These are phyloP conservation scores for Oophaga pumilio DNA, from an alignment of 2,113 vertebrate species.

Conservation along the genomic window DNA sequence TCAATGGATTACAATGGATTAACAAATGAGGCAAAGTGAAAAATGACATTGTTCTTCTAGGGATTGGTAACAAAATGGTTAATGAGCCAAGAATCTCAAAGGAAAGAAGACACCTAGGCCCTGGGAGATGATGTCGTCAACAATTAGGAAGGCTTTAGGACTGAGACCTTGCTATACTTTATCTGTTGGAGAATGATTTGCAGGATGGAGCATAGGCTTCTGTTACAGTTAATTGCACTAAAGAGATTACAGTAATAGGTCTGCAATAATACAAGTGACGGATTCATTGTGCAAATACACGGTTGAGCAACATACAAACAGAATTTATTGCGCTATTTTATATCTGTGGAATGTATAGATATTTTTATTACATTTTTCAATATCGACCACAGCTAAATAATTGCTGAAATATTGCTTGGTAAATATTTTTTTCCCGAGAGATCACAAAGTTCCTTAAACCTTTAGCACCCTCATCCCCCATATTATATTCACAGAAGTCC, in stretches of 20 bases:
- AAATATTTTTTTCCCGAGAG: too few relatives aligned
- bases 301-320: not conserved
- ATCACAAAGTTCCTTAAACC: not conserved
- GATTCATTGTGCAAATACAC: not conserved
- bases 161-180: not conserved
- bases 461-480: not conserved
- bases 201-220: slow-evolving; percentile 4
- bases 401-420: not conserved
- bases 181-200: slow-evolving; percentile 18
- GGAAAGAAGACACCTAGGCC: not conserved
- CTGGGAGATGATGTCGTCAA: not conserved
- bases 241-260: slow-evolving; percentile 30
- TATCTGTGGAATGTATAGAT: not conserved
- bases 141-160: not conserved
- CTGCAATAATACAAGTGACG: not conserved
- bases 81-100: not conserved
- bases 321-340: not conserved
- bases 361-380: too few relatives aligned
- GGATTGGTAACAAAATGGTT: not conserved
- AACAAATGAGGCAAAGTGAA: not conserved
- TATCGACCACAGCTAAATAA: not conserved
- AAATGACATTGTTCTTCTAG: not conserved
- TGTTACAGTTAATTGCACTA: slow-evolving; percentile 14
- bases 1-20: not conserved
- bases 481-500: not conserved